Base-by-base conservation (phyloP, 2,113 vertebrate species). In the Gallinago paraguaiae region DNA sequence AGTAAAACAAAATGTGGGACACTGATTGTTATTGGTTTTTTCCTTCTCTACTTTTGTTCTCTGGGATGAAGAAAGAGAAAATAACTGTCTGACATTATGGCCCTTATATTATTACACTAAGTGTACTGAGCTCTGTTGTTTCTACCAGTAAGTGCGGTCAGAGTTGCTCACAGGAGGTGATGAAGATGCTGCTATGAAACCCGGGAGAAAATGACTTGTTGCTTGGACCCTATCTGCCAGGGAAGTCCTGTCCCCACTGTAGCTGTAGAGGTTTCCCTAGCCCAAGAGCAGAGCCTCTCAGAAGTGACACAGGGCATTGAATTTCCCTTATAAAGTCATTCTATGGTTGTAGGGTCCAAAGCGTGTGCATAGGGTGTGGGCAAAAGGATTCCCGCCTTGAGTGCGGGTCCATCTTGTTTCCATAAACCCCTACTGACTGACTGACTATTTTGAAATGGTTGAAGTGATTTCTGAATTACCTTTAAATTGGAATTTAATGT, bases 401-500 rank as follows among this genome's bases (percentile, higher is more conserved):
- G 33, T 19, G 15, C 3, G 5, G 8, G 5, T n/a, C 53, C 16
- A 13, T 56, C 37, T 82, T 80, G 11, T 70, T 80, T 74, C 53
- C 68, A 51, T 77, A 70, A 80, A 61, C 33, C 45, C 24, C 35
- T 39, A 39, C 48, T 23, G 22, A 48, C 20, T 23, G 22, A 48
- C 20, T 86, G 68, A 35, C 23, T 80, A 11, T 43, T 70, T 59
- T 77, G 68, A 74, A 83, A 67, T 25, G 37, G n/a, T n/a, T 60
- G 30, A 14, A 41, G 24, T n/a, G 41, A 50, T 19, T 92, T 46
- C 43, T 33, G 60, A 86, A 91, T 75, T 87, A 43, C 22, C 46
- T 92, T 81, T 78, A 89, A 96, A 89, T 61, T 70, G 68, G 18
- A 50, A 54, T 86, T 91, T 91, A 83, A 91, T 78, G 46, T 88